A percentile compares a stretch with the other conserved stretches of the same genome.
These are phyloP conservation scores for Saccopteryx leptura DNA, from an alignment of 2,113 vertebrate species.

Conservation along the genomic window DNA sequence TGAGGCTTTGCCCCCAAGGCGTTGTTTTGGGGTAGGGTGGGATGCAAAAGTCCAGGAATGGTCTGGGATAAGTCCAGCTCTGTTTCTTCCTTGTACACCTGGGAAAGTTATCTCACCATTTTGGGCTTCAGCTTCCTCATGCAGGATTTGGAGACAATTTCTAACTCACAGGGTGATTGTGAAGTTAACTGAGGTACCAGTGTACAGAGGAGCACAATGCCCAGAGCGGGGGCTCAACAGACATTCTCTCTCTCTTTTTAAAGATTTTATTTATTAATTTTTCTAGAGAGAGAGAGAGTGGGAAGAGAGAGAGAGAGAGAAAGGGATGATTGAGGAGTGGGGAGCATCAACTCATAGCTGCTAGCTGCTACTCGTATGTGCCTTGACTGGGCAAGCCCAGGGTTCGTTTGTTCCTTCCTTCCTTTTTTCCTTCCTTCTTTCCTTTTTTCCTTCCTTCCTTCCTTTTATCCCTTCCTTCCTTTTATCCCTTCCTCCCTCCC, in stretches of 20 bases:
- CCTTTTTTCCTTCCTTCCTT: no score
- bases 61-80: not conserved
- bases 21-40: not conserved
- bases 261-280: no score
- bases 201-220: fast-evolving
- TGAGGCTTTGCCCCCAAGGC: not conserved
- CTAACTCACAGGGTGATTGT: not conserved
- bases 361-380: no score
- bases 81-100: not conserved
- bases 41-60: not conserved
- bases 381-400: no score
- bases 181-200: not conserved
- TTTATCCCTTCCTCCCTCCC: no score
- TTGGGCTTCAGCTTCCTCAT: not conserved
- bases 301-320: no score
- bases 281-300: no score
- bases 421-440: no score
- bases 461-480: no score
- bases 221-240: not conserved
- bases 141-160: not conserved
- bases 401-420: no score
- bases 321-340: no score
- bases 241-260: not conserved
- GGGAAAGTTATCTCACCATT: not conserved
- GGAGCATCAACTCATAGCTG: no score